Conservation (phyloP, 2,113 vertebrate species). For the Elephantulus edwardii region DNA sequence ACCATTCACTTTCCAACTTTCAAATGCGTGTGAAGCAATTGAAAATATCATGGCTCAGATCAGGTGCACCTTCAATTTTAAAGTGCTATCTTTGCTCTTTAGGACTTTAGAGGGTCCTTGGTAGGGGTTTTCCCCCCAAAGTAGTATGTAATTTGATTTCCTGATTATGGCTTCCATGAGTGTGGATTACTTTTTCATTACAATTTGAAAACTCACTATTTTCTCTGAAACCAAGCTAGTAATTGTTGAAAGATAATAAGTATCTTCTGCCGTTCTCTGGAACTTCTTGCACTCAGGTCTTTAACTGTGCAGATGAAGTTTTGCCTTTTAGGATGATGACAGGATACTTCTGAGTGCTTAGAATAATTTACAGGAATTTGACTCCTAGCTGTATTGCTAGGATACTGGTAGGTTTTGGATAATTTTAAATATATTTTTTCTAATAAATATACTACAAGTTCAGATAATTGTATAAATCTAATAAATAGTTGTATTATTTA, state of each 20-base stretch:
- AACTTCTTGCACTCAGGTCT: background rate
- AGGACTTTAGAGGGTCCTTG: too few relatives aligned
- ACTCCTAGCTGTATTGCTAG: background rate
- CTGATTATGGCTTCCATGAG: too few relatives aligned
- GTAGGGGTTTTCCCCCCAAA: too few relatives aligned
- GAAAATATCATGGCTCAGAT: too few relatives aligned
- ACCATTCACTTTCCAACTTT: too few relatives aligned
- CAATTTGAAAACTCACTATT: background rate
- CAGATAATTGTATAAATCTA: constrained; percentile 3
- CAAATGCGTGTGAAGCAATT: too few relatives aligned
- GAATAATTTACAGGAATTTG: background rate
- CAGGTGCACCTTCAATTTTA: too few relatives aligned
- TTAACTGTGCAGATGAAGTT: background rate
- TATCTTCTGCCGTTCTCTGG: background rate
- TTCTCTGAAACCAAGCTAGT: constrained; percentile 4
- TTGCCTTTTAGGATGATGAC: background rate
- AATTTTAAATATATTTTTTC: background rate
- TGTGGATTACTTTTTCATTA: background rate
- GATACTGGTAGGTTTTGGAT: background rate
- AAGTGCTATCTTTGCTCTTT: too few relatives aligned
- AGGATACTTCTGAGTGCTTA: background rate
- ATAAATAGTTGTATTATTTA: background rate
- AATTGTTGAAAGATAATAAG: background rate
- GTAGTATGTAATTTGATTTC: too few relatives aligned
- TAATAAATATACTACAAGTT: constrained; percentile 37